Percentiles rank a stretch among this genome's conserved stretches.
phyloP scores from a whole-genome alignment of 2,113 vertebrate species.

The Mustela lutreola region DNA sequence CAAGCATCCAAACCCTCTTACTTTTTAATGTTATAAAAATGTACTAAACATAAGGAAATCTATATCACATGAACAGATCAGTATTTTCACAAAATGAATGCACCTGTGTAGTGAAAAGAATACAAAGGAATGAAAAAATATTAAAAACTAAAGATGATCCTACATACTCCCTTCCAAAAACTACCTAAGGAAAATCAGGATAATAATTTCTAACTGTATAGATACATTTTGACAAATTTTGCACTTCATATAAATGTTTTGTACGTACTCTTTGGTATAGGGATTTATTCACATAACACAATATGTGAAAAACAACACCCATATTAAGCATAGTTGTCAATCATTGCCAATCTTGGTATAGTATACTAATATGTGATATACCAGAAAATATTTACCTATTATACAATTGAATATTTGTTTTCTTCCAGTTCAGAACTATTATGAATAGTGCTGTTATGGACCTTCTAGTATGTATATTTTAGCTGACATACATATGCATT shows the following conservation, averaged over 20 bases:
- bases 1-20: neutral
- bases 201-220: neutral
- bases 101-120: neutral
- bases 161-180: neutral
- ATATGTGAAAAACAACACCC: neutral
- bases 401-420: neutral
- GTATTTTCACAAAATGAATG: neutral
- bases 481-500: neutral
- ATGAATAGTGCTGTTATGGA: neutral
- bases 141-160: neutral
- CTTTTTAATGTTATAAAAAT: neutral
- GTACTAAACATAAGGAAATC: neutral
- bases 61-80: neutral
- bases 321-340: neutral
- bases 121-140: neutral
- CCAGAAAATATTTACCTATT: neutral
- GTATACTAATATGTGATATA: neutral
- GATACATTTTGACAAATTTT: neutral
- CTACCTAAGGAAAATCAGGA: neutral
- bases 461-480: neutral
- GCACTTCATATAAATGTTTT: neutral
- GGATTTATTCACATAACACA: neutral
- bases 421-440: neutral
- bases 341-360: neutral
- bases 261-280: neutral